These are phyloP conservation scores for Brachyopa scutellaris DNA, from an alignment of 2,888 invertebrate species.

Conservation along the genomic window DNA sequence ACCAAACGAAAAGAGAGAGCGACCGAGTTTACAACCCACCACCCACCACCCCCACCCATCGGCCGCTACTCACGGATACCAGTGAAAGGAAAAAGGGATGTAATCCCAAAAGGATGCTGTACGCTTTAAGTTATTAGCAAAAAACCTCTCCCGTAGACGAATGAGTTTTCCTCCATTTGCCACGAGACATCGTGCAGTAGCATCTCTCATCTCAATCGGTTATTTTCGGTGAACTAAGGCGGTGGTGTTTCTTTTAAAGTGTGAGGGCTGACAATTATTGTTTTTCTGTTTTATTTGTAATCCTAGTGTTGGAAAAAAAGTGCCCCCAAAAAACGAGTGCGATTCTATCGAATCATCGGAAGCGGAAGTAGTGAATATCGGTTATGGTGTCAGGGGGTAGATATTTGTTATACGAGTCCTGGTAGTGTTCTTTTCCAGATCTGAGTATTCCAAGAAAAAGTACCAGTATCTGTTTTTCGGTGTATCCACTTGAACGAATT, in stretches of 20 bases:
- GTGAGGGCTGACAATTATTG: constrained; percentile 39
- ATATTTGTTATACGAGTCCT: too few species aligned
- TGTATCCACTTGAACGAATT: constrained; percentile 18
- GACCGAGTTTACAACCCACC: constrained; percentile 56
- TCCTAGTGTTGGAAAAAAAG: too few species aligned
- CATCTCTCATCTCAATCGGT: constrained; percentile 70
- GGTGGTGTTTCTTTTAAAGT: constrained; percentile 60
- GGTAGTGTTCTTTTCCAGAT: too few species aligned
- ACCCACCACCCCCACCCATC: constrained; percentile 1
- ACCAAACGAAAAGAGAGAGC: constrained; percentile 59
- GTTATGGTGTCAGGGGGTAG: too few species aligned
- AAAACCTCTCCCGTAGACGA: constrained; percentile 69
- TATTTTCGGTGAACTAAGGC: constrained; percentile 69
- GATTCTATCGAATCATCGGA: too few species aligned
- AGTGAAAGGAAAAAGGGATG: constrained; percentile 67
- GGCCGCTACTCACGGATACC: constrained; percentile 51
- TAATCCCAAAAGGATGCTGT: constrained; percentile 71
- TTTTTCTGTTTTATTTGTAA: too few species aligned
- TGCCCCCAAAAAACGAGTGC: too few species aligned
- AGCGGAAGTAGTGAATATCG: too few species aligned
- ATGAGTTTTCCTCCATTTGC: constrained; percentile 70
- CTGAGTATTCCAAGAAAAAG: too few species aligned
- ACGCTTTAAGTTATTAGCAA: constrained; percentile 69
- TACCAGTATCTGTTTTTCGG: constrained; percentile 7
- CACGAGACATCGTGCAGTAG: constrained; percentile 71